Conservation (phyloP, 2,797 vertebrate species). For the Danio jaintianensis region DNA sequence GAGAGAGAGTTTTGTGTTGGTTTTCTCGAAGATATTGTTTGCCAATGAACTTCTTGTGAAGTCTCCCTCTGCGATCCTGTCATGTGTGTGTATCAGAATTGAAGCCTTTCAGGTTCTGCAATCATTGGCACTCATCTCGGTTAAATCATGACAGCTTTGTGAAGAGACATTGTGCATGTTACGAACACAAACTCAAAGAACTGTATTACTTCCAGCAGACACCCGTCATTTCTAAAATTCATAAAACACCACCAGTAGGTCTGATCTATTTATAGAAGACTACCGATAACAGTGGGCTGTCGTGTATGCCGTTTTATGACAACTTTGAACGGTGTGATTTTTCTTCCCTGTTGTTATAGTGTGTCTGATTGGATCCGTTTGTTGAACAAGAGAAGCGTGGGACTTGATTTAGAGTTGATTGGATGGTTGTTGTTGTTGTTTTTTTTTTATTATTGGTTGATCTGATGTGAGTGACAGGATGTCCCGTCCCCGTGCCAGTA, state of each 20-base stretch:
- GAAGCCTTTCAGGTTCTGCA: conserved; percentile 23
- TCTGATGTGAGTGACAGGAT: too few relatives aligned
- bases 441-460: too few relatives aligned
- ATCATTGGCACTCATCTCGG: conserved; percentile 33
- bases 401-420: too few relatives aligned
- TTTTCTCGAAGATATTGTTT: conserved; percentile 17
- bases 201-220: not conserved
- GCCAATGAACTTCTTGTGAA: conserved; percentile 30
- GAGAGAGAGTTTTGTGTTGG: not conserved
- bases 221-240: conserved; percentile 53
- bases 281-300: conserved; percentile 60
- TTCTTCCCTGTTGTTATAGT: not conserved
- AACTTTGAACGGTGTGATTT: not conserved
- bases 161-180: conserved; percentile 27
- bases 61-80: conserved; percentile 23
- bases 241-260: conserved; percentile 55
- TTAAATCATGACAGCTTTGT: conserved; percentile 44
- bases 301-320: conserved; percentile 51
- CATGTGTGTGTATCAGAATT: not conserved
- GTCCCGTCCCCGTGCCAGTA: too few relatives aligned
- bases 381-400: not conserved
- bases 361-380: not conserved
- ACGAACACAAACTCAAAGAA: conserved; percentile 19
- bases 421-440: too few relatives aligned
- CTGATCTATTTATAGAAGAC: conserved; percentile 61